phyloP scores from a whole-genome alignment of 2,888 invertebrate genomes.

The Gortyna flavago region DNA sequence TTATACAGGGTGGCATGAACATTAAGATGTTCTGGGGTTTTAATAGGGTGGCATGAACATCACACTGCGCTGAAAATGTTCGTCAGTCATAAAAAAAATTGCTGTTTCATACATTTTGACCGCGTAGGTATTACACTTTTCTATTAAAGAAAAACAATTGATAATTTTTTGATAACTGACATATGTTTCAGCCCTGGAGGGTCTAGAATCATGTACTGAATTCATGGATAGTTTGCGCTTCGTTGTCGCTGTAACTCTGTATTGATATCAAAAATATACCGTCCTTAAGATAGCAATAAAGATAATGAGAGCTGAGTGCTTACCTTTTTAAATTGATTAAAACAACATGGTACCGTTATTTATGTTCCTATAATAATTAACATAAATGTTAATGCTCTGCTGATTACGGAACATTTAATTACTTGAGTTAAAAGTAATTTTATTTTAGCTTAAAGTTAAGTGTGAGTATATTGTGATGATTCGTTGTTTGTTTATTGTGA shows the following conservation, averaged over 20 bases:
- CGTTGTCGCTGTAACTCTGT: accelerated
- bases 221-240: no score
- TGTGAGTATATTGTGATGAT: not conserved
- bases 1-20: not conserved
- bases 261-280: not conserved
- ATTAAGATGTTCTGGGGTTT: not conserved
- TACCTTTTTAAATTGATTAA: not conserved
- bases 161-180: no score
- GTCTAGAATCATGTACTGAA: no score
- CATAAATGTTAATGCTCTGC: not conserved
- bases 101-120: no score
- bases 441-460: not conserved
- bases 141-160: no score
- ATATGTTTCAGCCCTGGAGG: no score
- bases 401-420: constrained; percentile 16
- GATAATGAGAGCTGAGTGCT: constrained; percentile 17
- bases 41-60: not conserved
- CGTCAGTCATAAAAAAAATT: no score
- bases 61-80: no score
- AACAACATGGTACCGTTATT: constrained; percentile 8
- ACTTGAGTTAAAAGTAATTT: constrained; percentile 3
- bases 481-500: not conserved
- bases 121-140: no score
- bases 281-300: constrained; percentile 23
- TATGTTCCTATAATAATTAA: constrained; percentile 31